Base-by-base conservation (phyloP, 2,888 invertebrate species). In the Scaptodrosophila latifasciaeformis region DNA sequence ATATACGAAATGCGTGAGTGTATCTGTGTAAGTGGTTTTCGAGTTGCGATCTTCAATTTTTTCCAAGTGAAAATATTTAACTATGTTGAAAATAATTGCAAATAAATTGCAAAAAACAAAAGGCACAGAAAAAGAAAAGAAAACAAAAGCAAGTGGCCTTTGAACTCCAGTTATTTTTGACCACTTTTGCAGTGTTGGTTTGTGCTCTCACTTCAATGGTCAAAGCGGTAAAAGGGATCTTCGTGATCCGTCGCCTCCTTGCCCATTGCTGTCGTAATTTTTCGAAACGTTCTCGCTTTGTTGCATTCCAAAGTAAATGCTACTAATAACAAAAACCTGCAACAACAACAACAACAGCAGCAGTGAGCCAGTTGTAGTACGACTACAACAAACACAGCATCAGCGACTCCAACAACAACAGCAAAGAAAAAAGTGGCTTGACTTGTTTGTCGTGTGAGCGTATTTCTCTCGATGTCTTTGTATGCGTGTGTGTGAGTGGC, bases 241-340 rank as follows among this genome's bases (percentile, higher is more conserved):
- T 7, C 24, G 24, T 24, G 24, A 24, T 24, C 24, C 24, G 24
- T 24, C 4, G 24, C 24, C 24, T 3, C 49, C 46, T 60, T 72
- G 70, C 59, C 74, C 67, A 59, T 76, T 70, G 70, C 75, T 75
- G 55, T 65, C 54, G 56, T 68, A 66, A 65, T 76, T 77, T 77
- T 70, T 71, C 55, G 63, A 75, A 78, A 78, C 75, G 81, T 75
- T 75, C 74, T 75, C 71, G 69, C 67, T 79, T 72, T 75, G 72
- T 80, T 72, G 78, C 82, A 81, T 81, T 81, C 81, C 81, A 76
- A 62, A 82, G 74, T 77, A 66, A 82, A 75, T 75, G 81, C 78
- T 80, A 80, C 81, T 78, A 80, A 80, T 80, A 75, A 78, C 71
- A 78, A 75, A 75, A 56, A 65, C 53, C 39, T 29, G 50, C 68